These are phyloP conservation scores for Percina caprodes DNA, from an alignment of 2,113 vertebrate genomes.

Conservation along the genomic window DNA sequence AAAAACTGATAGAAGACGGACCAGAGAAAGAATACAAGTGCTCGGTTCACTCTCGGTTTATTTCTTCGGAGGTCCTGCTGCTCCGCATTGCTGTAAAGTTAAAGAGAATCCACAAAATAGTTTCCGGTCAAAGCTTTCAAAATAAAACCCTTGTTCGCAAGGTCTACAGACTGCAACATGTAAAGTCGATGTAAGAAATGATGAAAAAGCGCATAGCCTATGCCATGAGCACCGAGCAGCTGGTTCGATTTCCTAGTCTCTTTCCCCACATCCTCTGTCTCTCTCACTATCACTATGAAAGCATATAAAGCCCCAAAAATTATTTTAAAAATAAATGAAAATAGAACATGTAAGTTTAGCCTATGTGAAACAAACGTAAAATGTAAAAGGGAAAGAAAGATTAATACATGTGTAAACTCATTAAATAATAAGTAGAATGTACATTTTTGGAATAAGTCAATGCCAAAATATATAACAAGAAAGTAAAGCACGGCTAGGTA, in stretches of 20 bases:
- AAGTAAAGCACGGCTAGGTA: too few species aligned
- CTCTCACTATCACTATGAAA: too few species aligned
- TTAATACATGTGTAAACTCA: too few species aligned
- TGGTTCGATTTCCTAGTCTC: too few species aligned
- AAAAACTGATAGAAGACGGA: neutral
- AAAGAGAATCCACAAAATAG: fast-evolving
- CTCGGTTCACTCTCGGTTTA: neutral
- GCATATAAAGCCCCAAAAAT: too few species aligned
- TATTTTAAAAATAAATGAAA: too few species aligned
- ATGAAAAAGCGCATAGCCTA: too few species aligned
- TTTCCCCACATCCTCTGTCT: too few species aligned
- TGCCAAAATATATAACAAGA: too few species aligned
- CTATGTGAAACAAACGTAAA: neutral
- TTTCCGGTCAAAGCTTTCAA: conserved; percentile 36
- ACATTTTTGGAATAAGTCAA: too few species aligned
- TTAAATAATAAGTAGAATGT: neutral
- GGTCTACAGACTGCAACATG: neutral
- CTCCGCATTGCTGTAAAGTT: neutral
- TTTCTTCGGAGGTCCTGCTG: conserved; percentile 32
- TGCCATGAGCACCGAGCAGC: too few species aligned
- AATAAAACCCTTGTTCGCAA: conserved; percentile 11
- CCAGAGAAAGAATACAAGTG: fast-evolving
- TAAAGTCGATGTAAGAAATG: too few species aligned
- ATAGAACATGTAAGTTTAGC: neutral
- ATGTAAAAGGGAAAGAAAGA: neutral